Conservation (phyloP, 1,140 invertebrate species). For the Tigriopus japonicus region DNA sequence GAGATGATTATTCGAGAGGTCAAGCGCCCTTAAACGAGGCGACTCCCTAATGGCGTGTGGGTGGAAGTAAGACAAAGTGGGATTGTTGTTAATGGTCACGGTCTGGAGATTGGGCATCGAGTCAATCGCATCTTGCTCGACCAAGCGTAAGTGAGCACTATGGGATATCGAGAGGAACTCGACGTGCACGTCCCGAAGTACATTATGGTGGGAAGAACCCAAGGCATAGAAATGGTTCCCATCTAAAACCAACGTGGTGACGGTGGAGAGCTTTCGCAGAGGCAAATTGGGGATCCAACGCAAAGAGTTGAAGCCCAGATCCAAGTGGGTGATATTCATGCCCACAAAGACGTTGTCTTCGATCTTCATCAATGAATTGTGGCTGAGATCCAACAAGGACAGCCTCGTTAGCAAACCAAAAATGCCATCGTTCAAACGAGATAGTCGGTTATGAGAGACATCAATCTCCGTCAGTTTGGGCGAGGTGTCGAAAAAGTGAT, state of each 20-base stretch:
- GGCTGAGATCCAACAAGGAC: conserved; percentile 3
- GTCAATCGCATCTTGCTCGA: background rate
- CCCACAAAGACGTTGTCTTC: conserved; percentile 12
- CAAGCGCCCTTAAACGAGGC: background rate
- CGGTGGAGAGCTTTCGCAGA: conserved; percentile 2
- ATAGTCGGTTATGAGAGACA: conserved; percentile 2
- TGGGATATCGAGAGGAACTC: conserved; percentile 8
- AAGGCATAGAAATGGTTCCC: background rate
- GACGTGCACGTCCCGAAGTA: background rate
- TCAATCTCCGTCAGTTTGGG: conserved; percentile 1
- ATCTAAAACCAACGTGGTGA: conserved; percentile 3
- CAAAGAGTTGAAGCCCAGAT: conserved; percentile 11
- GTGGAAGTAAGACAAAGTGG: conserved; percentile 1
- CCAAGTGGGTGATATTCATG: conserved; percentile 12
- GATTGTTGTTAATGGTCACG: conserved; percentile 6
- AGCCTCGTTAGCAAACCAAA: background rate
- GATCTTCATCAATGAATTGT: conserved; percentile 12
- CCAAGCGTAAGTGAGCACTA: background rate
- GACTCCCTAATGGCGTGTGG: background rate
- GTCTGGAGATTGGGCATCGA: background rate
- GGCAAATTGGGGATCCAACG: conserved; percentile 1
- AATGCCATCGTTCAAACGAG: conserved; percentile 2
- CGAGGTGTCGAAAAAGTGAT: conserved; percentile 6
- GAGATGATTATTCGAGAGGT: conserved; percentile 5
- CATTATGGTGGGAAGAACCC: background rate